These are phyloP conservation scores for Vipera ursinii DNA, from an alignment of 2,797 vertebrate species.

Conservation along the genomic window DNA sequence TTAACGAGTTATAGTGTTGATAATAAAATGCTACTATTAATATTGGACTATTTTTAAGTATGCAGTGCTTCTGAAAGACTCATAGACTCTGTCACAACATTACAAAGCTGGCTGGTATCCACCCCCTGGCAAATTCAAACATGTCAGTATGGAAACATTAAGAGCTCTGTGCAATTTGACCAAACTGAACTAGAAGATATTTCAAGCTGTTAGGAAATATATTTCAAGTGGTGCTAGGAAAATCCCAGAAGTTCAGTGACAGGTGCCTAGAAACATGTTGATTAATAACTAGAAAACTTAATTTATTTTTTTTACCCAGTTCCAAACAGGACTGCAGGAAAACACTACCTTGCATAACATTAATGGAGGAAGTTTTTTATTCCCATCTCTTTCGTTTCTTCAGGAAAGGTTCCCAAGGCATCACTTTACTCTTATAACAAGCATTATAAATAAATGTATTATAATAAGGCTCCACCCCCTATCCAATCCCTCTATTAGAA, in stretches of 20 bases:
- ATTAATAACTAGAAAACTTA: background rate
- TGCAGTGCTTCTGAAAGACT: conserved; percentile 24
- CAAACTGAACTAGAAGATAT: conserved; percentile 40
- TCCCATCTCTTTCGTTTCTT: background rate
- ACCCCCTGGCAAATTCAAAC: conserved; percentile 51
- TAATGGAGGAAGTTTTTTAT: background rate
- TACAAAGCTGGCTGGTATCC: conserved; percentile 5
- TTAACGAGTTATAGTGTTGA: background rate
- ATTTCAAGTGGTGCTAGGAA: background rate
- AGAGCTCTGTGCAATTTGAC: conserved; percentile 10
- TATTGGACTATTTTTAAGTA: conserved; percentile 49
- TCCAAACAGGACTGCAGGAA: background rate
- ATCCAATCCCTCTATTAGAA: background rate
- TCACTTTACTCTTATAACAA: background rate
- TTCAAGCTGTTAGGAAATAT: conserved; percentile 29
- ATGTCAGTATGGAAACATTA: conserved; percentile 41
- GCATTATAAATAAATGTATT: background rate
- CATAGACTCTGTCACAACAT: conserved; percentile 32
- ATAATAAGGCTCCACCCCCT: background rate
- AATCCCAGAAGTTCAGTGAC: background rate
- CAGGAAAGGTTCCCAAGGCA: background rate
- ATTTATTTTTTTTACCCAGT: background rate
- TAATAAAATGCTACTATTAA: background rate
- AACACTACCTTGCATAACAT: background rate
- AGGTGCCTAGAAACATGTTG: background rate